phyloP scores from a whole-genome alignment of 2,888 invertebrate species.

The Agrilus cyanescens region DNA sequence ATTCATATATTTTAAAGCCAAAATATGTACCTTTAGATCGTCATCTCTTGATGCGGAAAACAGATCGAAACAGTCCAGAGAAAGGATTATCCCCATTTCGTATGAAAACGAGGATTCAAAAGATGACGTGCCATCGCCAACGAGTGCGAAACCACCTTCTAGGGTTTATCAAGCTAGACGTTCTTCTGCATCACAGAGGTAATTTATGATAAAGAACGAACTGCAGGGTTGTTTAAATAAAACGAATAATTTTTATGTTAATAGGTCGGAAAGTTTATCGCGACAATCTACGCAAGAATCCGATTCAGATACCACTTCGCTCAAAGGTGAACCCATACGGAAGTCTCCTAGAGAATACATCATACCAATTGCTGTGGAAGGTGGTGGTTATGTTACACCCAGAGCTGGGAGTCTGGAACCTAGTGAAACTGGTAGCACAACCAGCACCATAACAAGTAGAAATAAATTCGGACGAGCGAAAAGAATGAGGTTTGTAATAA shows the following conservation, averaged over 20 bases:
- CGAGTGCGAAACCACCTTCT: conserved; percentile 37
- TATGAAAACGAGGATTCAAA: conserved; percentile 33
- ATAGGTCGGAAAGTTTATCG: conserved; percentile 36
- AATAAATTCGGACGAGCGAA: conserved; percentile 36
- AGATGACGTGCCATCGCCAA: conserved; percentile 28
- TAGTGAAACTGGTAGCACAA: conserved; percentile 46
- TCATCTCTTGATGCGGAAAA: conserved; percentile 44
- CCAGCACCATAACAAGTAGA: conserved; percentile 41
- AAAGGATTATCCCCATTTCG: conserved; percentile 56
- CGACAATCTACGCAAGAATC: conserved; percentile 58
- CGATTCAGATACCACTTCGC: conserved; percentile 51
- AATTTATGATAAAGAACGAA: conserved; percentile 3
- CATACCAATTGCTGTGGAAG: conserved; percentile 87
- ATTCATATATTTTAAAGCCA: conserved; percentile 2
- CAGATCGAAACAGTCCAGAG: conserved; percentile 34
- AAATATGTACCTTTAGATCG: conserved; percentile 30
- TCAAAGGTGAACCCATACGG: conserved; percentile 61
- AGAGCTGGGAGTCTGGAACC: conserved; percentile 66
- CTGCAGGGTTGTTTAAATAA: conserved; percentile 1
- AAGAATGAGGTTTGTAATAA: conserved; percentile 47
- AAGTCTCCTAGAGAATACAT: conserved; percentile 85
- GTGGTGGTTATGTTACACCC: conserved; percentile 74
- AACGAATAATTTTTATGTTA: conserved; percentile 1
- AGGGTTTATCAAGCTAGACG: conserved; percentile 38
- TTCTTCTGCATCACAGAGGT: conserved; percentile 34